Conservation (phyloP, 2,113 vertebrate species). For the Bubalus kerabau region DNA sequence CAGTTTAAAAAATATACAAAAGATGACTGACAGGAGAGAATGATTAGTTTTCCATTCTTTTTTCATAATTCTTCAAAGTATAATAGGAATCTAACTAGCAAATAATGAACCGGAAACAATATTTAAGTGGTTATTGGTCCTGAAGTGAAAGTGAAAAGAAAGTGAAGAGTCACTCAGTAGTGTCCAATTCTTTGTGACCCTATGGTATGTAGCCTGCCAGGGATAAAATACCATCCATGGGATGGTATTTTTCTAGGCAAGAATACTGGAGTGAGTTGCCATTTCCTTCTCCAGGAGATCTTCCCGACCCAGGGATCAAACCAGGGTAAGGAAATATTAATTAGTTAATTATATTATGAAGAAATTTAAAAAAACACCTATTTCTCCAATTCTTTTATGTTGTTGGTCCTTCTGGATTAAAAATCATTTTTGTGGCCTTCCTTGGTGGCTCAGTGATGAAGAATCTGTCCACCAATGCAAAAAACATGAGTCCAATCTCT, state of each 20-base stretch:
- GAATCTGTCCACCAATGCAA: background rate
- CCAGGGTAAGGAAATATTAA: background rate
- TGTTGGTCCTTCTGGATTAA: background rate
- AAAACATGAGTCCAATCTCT: background rate
- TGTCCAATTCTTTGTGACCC: background rate
- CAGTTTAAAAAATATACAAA: background rate
- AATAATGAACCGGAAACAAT: background rate
- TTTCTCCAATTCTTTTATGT: background rate
- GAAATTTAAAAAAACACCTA: background rate
- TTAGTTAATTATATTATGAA: background rate
- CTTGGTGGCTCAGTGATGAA: background rate
- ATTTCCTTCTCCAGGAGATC: background rate
- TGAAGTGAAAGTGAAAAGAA: background rate
- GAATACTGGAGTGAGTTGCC: background rate
- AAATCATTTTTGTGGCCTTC: background rate
- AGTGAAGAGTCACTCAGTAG: background rate
- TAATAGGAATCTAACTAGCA: background rate
- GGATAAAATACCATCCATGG: background rate
- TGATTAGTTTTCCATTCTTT: background rate
- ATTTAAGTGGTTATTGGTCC: background rate
- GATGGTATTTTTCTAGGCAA: background rate
- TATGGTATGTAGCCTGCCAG: background rate
- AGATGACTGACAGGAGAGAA: background rate
- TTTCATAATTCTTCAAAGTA: background rate
- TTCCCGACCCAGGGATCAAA: background rate